Conservation (phyloP, 2,113 vertebrate species). For the Plectropomus leopardus region DNA sequence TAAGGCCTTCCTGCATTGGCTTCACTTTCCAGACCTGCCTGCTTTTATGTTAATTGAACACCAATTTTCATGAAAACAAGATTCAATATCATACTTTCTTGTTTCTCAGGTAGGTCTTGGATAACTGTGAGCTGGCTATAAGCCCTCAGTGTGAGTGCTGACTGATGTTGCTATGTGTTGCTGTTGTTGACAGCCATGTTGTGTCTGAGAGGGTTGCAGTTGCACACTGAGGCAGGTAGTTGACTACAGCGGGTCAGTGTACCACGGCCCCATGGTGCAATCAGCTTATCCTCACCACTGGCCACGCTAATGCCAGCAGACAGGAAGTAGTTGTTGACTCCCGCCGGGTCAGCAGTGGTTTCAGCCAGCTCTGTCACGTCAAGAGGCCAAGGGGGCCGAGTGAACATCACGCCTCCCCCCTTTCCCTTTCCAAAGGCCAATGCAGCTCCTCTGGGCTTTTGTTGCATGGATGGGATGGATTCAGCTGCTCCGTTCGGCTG, state of each 20-base stretch:
- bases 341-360: constrained; percentile 82
- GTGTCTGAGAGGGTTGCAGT: constrained; percentile 11
- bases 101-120: not conserved
- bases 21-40: too few relatives aligned
- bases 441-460: constrained; percentile 73
- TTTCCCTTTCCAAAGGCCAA: constrained; percentile 70
- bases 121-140: not conserved
- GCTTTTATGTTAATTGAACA: too few relatives aligned
- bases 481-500: constrained; percentile 86
- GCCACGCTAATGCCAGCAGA: constrained; percentile 82
- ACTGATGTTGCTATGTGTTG: not conserved
- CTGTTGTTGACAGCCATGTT: constrained; percentile 37
- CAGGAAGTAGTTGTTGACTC: constrained; percentile 86
- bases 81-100: not conserved
- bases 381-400: constrained; percentile 46
- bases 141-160: not conserved
- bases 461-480: constrained; percentile 83
- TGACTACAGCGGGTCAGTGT: constrained; percentile 50
- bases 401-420: constrained; percentile 55
- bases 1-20: too few relatives aligned
- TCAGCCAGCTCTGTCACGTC: constrained; percentile 55
- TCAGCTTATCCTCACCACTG: constrained; percentile 79
- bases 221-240: constrained; percentile 25
- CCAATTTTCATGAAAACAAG: too few relatives aligned
- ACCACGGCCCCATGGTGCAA: constrained; percentile 53